Conservation (phyloP, 2,113 vertebrate genomes). For the Pleuronectes platessa region DNA sequence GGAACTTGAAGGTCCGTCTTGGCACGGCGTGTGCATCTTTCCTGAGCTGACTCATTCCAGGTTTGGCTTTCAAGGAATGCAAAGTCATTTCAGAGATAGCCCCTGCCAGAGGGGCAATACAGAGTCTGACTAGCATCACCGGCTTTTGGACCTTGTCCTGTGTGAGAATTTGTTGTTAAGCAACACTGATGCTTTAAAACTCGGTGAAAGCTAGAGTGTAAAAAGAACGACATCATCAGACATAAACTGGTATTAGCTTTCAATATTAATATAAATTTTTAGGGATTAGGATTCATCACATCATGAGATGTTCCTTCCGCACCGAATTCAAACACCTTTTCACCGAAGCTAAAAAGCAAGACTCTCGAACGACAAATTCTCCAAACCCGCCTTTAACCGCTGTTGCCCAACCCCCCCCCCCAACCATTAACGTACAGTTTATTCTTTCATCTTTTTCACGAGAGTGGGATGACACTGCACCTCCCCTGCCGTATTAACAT, state of each 20-base stretch:
- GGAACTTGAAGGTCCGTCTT: conserved; percentile 39
- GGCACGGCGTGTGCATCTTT: conserved; percentile 50
- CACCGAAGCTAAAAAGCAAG: conserved; percentile 2
- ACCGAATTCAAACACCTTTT: conserved; percentile 15
- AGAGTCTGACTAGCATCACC: conserved; percentile 2
- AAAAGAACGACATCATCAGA: not conserved
- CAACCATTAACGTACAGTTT: conserved; percentile 9
- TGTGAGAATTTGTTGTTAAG: not conserved
- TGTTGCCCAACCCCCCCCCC: not conserved
- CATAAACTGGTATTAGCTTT: conserved; percentile 12
- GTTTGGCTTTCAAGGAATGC: conserved; percentile 58
- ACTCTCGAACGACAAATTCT: conserved; percentile 13
- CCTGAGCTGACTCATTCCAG: conserved; percentile 57
- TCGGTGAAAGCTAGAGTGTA: not conserved
- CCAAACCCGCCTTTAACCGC: conserved; percentile 6
- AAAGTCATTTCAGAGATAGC: conserved; percentile 41
- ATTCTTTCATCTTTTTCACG: conserved; percentile 3
- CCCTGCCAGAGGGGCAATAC: not conserved
- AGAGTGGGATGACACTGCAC: conserved; percentile 40
- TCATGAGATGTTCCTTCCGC: not conserved
- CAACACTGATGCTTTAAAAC: not conserved
- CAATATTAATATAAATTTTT: conserved; percentile 29
- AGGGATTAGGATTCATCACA: conserved; percentile 20
- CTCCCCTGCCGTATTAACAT: conserved; percentile 46
- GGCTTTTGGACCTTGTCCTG: not conserved